Percentiles rank a stretch among this genome's conserved stretches.
Evolutionary conservation across 2,113 vertebrate species (phyloP).

Genomic region (Mesembrinibis cayennensis): DNA sequence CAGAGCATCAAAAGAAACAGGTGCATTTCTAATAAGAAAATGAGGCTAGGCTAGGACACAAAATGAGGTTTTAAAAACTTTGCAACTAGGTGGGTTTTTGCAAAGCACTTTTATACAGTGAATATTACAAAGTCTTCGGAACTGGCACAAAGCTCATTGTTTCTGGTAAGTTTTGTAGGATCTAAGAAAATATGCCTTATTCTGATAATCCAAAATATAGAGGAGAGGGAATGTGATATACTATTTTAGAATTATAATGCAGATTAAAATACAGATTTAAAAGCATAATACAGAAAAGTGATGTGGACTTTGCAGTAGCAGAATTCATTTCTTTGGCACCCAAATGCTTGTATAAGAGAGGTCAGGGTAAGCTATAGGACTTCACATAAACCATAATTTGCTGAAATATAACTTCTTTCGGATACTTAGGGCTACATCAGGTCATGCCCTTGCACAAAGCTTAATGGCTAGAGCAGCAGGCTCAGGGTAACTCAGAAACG

Average conservation of each 20-base stretch:
- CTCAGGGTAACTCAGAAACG: neutral
- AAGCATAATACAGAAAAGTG: neutral
- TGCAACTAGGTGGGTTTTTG: neutral
- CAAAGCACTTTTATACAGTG: neutral
- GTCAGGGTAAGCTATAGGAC: neutral
- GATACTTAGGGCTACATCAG: neutral
- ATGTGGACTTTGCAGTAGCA: neutral
- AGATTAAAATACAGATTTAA: neutral
- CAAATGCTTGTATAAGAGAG: neutral
- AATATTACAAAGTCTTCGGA: neutral
- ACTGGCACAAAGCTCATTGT: constrained; percentile 5
- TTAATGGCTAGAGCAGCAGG: neutral
- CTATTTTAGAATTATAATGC: neutral
- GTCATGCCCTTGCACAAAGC: neutral
- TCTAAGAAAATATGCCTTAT: neutral
- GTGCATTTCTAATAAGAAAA: neutral
- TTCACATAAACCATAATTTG: neutral
- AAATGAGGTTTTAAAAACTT: neutral
- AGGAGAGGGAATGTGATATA: neutral
- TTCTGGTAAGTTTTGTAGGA: neutral
- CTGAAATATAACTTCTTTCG: neutral
- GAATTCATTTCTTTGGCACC: neutral
- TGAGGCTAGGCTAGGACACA: neutral
- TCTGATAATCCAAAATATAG: neutral
- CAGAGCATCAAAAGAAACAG: neutral